Evolutionary conservation across 1,140 invertebrate species (phyloP), one percentile per base, ranked within the genome.

Genomic region (Drosophila guanche): DNA sequence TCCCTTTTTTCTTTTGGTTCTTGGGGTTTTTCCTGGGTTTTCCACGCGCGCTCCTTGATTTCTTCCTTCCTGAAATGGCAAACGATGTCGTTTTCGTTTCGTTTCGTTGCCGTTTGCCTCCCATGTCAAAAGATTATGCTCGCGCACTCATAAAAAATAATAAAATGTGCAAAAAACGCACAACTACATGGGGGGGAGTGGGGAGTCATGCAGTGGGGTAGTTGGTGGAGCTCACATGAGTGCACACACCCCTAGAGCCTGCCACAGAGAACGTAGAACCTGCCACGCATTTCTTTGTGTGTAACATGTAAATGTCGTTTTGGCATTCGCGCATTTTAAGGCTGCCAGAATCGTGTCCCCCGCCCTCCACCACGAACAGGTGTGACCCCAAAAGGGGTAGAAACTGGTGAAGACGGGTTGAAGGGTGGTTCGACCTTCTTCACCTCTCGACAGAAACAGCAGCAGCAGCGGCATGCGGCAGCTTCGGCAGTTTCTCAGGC

Each of bases 111-210:
- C 14, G 14, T 47, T 27, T 57, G 46, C 58, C 50, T 52, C 47
- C 25, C 43, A 54, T 66, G 50, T 53, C 63, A 70, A 72, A 74
- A 75, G 72, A 75, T 75, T 76, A 72, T 74, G 56, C 57, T 85
- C 70, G 79, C 69, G 62, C 76, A 84, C 76, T 88, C 83, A 86
- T 86, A 86, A 86, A 86, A 86, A 88, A 86, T 86, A 86, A 86
- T 86, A 86, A 86, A 86, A 85, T 85, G 81, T 85, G 83, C 77
- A 79, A 80, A 63, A 65, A 71, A 71, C 71, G 61, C 69, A 68
- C 78, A 71, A 66, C 71, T 65, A 76, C 56, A 53, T 37, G 23
- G 60, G 43, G 25, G 33, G 43, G 25, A 25, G 16, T 16, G 20
- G 10, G 43, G n/a, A 29, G 56, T 27, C 5, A 16, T 43, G 23